Conservation (phyloP, 2,888 invertebrate genomes). For the Xylophagus ater region DNA sequence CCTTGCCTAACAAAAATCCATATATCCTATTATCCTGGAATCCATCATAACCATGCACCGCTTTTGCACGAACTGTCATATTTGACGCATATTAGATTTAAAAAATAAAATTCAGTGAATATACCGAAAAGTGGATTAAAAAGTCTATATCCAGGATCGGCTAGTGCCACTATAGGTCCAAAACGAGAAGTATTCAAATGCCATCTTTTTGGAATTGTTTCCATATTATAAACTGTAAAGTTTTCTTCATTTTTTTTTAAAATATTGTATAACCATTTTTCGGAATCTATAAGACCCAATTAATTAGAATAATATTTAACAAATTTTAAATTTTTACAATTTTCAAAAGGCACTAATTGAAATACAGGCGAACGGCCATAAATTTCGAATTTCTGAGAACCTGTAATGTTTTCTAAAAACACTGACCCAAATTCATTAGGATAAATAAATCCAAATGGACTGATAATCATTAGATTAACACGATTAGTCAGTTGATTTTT, state of each 20-base stretch:
- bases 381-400: conserved; percentile 35
- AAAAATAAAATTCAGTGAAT: too few relatives aligned
- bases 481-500: conserved; percentile 40
- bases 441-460: conserved; percentile 60
- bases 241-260: conserved; percentile 36
- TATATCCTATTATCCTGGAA: too few relatives aligned
- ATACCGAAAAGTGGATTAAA: too few relatives aligned
- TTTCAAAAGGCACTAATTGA: conserved; percentile 47
- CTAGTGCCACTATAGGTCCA: conserved; percentile 51
- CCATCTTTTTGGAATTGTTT: conserved; percentile 49
- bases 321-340: neutral
- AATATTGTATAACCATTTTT: neutral
- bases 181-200: conserved; percentile 48
- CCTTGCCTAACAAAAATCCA: too few relatives aligned
- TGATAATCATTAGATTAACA: conserved; percentile 54
- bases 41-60: too few relatives aligned
- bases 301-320: neutral
- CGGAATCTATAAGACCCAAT: neutral
- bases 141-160: conserved; percentile 52
- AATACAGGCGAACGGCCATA: conserved; percentile 47
- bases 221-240: conserved; percentile 48
- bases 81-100: too few relatives aligned
- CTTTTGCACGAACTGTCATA: too few relatives aligned
- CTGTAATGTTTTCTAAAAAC: conserved; percentile 33
- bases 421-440: conserved; percentile 39